phyloP scores from a whole-genome alignment of 2,797 vertebrate genomes.

The Alectoris magna region DNA sequence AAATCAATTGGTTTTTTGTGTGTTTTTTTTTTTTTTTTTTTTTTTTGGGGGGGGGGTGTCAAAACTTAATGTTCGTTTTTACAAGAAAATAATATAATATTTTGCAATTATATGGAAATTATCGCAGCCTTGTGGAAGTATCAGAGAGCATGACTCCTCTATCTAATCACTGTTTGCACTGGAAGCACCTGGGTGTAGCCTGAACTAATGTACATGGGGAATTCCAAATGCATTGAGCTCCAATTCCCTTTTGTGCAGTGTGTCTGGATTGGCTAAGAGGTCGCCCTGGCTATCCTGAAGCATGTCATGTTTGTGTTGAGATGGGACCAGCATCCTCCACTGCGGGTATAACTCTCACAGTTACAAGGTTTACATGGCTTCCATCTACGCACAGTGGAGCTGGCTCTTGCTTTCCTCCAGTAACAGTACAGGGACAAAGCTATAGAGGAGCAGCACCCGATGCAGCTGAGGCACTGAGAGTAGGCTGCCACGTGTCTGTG shows the following conservation, averaged over 20 bases:
- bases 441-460: background rate
- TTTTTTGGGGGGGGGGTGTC: background rate
- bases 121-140: background rate
- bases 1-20: background rate
- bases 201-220: background rate
- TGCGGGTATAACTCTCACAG: background rate
- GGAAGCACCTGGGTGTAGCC: background rate
- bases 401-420: background rate
- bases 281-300: background rate
- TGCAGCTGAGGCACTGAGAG: background rate
- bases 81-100: background rate
- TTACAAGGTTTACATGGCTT: background rate
- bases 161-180: background rate
- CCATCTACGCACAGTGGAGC: background rate
- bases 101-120: background rate
- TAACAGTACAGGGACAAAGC: background rate
- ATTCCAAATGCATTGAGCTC: background rate
- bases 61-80: background rate
- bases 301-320: accelerated
- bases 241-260: background rate
- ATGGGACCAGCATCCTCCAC: background rate
- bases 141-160: background rate
- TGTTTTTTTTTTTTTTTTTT: no score
- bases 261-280: background rate
- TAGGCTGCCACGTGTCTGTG: background rate